Base-by-base conservation (phyloP, 2,113 vertebrate genomes). In the Sceloporus undulatus region DNA sequence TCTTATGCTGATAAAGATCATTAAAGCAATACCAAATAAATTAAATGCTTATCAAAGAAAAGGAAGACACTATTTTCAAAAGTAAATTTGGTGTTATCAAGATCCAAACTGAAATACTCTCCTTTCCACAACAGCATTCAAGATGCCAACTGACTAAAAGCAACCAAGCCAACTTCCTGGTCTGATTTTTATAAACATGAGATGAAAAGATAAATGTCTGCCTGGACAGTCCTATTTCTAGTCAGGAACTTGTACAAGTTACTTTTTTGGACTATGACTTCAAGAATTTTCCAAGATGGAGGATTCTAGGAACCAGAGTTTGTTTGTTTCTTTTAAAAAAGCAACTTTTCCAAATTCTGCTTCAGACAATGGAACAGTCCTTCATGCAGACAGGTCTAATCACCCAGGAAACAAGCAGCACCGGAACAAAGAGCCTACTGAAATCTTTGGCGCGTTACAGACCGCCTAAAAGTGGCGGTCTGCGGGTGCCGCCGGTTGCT, bases 61-160 rank as follows among this genome's bases (percentile, higher is more conserved):
- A 82, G 40, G 62, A 77, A 77, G 70, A 0, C 0, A 29, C 10
- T 0, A 0, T 87, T 9, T 9, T 52, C 91, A 90, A 79, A 10
- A 42, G 0, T 0, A 79, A 11, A 23, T 27, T 83, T 83, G 82
- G 16, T n/a, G 59, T 42, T 5, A 23, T 66, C 5, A 77, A 38
- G 16, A n/a, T 78, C 27, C 74, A 85, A 62, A 10, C 2, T 21
- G 73, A 25, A 5, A 85, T 29, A 2, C 25, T 76, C 23, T 9
- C 65, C 34, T 77, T 85, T 42, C 73, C 13, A 76, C 16, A 56
- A 56, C 10, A 48, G 2, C 18, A 52, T 3, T 71, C 42, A 84
- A 38, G 7, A 42, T 29, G 16, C 42, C 13, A 77, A 21, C 9
- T 34, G 27, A 5, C 13, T 29, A 78, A 52, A 34, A n/a, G n/a